Conservation (phyloP, 2,797 vertebrate species). For the Odontamblyopus rebecca region DNA sequence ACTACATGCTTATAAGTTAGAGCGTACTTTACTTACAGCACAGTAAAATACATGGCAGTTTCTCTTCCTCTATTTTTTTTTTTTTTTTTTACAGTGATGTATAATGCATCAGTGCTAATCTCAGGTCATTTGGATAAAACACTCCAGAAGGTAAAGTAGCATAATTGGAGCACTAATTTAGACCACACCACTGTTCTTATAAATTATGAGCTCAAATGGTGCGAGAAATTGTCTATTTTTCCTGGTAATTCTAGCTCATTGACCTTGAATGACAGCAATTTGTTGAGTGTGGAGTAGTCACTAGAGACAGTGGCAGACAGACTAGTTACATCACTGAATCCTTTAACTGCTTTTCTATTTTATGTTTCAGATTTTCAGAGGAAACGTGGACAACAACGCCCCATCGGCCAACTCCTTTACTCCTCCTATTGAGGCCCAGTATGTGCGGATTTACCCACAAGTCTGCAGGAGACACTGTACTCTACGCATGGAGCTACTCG, state of each 20-base stretch:
- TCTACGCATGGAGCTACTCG: constrained; percentile 94
- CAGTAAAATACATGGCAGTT: neutral
- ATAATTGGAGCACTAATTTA: constrained; percentile 62
- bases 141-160: constrained; percentile 47
- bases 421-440: constrained; percentile 95
- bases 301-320: constrained; percentile 51
- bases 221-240: constrained; percentile 65
- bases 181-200: constrained; percentile 65
- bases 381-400: constrained; percentile 96
- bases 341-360: constrained; percentile 48
- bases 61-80: neutral
- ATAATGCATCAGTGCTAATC: constrained; percentile 13
- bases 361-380: constrained; percentile 87
- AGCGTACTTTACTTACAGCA: neutral
- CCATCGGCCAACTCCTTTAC: constrained; percentile 97
- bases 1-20: neutral
- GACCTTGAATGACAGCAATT: constrained; percentile 76
- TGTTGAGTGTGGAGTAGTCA: constrained; percentile 60
- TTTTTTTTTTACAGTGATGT: neutral
- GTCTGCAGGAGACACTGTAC: constrained; percentile 97
- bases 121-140: constrained; percentile 51
- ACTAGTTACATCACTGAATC: constrained; percentile 48
- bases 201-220: constrained; percentile 68
- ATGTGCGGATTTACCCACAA: constrained; percentile 93
- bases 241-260: constrained; percentile 67